Base-by-base conservation (phyloP, 1,140 invertebrate species). In the Stegodyphus mimosarum region DNA sequence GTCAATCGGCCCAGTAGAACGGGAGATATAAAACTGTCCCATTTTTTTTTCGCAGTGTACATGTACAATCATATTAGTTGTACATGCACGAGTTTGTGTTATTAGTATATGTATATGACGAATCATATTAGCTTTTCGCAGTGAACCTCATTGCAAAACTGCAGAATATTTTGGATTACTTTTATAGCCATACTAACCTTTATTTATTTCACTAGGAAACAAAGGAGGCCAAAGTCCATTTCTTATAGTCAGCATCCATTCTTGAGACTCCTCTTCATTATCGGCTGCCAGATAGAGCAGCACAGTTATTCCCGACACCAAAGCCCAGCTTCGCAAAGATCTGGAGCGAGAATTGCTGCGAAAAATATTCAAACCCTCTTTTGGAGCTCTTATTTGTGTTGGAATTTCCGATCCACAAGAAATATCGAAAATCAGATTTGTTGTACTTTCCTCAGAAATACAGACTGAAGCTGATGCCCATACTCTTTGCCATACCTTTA, bases 201-300 rank as follows among this genome's bases (percentile, higher is more conserved):
- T 78, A 49, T 84, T 69, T 51, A 84, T n/a, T 74, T 84, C 73
- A n/a, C 60, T 53, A 52, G 51, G 49, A 4, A 67, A 53, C 17
- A 55, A 52, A 11, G 72, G 17, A 6, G 87, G 87, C 84, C 87
- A 87, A 2, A 87, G 49, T 6, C 77, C 60, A 6, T 86, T 67
- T 51, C 87, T 74, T 6, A 87, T 17, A 0, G 10, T 33, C 7
- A 83, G 9, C 84, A 87, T 87, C 87, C 87, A 87, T 17, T 63
- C 53, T 33, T 87, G 83, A 17, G 75, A 79, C 13, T 78, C 66
- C 6, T 64, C n/a, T 60, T 87, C 87, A 0, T 52, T 80, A 18
- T 70, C 80, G 6, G 84, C 87, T 5, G 84, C 78, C 49, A 87
- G 51, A 63, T 87, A 86, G 0, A 87, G 18, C 3, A 87, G 11